These are phyloP conservation scores for Seriola rivoliana DNA, from an alignment of 2,113 vertebrate species.

Conservation along the genomic window DNA sequence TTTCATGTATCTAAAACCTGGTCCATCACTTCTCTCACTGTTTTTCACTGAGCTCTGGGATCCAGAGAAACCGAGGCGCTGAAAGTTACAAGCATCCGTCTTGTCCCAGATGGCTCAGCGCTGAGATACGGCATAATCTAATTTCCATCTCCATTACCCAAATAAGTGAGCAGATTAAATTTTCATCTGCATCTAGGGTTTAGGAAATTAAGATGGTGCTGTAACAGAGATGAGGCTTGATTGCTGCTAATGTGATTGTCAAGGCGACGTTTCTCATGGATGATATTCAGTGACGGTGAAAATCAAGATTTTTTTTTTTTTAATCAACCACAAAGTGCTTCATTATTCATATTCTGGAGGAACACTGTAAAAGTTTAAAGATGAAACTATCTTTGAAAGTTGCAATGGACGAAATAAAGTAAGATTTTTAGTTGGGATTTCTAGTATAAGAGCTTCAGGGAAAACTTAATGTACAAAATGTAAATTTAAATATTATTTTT, in stretches of 20 bases:
- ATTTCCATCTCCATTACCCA: conserved; percentile 78
- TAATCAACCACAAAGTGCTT: neutral
- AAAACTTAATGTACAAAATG: too few relatives aligned
- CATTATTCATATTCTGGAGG: neutral
- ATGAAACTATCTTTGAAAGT: neutral
- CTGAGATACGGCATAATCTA: conserved; percentile 71
- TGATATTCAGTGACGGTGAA: conserved; percentile 20
- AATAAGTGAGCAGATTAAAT: conserved; percentile 81
- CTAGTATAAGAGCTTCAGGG: too few relatives aligned
- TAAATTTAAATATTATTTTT: too few relatives aligned
- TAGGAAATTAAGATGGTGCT: conserved; percentile 63
- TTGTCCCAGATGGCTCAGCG: conserved; percentile 56
- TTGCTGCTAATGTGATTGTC: conserved; percentile 67
- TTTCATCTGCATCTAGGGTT: conserved; percentile 75
- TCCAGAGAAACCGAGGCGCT: conserved; percentile 30
- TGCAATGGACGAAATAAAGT: neutral
- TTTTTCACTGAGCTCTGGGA: neutral
- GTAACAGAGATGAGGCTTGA: conserved; percentile 71
- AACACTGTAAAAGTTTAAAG: conserved; percentile 2
- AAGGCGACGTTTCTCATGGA: neutral
- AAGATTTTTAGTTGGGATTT: neutral
- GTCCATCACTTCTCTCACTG: neutral
- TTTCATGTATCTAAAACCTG: neutral
- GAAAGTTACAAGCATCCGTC: conserved; percentile 23
- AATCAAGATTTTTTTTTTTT: conserved; percentile 9